phyloP scores from a whole-genome alignment of 1,140 invertebrate species.

The Drosophila athabasca region DNA sequence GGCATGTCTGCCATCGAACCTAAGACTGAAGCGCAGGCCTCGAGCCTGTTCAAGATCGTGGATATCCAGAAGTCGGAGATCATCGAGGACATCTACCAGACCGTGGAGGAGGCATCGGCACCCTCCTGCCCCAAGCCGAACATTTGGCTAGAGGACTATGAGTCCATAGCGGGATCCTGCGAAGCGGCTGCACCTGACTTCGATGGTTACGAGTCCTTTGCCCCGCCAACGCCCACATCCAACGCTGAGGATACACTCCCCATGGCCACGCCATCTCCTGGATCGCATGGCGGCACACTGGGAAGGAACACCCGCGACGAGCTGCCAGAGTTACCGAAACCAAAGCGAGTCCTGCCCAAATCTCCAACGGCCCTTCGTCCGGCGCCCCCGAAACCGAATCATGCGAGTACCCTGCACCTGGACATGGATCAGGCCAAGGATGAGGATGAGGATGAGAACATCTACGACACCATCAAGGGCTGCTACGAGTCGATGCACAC shows the following conservation, averaged over 20 bases:
- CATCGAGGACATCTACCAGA: constrained; percentile 75
- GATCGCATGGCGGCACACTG: constrained; percentile 28
- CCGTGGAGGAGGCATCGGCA: constrained; percentile 54
- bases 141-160: constrained; percentile 73
- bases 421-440: constrained; percentile 60
- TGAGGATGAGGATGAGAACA: constrained; percentile 84
- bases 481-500: constrained; percentile 75
- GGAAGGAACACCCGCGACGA: constrained; percentile 75
- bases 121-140: constrained; percentile 21
- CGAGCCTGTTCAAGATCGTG: constrained; percentile 53
- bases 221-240: neutral
- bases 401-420: neutral
- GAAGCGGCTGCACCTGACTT: constrained; percentile 23
- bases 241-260: constrained; percentile 14
- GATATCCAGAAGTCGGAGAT: constrained; percentile 26
- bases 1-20: constrained; percentile 19
- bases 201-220: constrained; percentile 77
- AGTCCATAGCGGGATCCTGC: constrained; percentile 71
- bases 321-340: constrained; percentile 72
- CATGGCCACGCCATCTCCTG: constrained; percentile 25
- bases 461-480: constrained; percentile 86
- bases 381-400: constrained; percentile 52
- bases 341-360: constrained; percentile 71
- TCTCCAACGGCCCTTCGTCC: constrained; percentile 47
- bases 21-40: constrained; percentile 65